A percentile compares a stretch with the other conserved stretches of the same genome.
Evolutionary conservation across 2,113 vertebrate genomes (phyloP).

Genomic region (Podarcis muralis): DNA sequence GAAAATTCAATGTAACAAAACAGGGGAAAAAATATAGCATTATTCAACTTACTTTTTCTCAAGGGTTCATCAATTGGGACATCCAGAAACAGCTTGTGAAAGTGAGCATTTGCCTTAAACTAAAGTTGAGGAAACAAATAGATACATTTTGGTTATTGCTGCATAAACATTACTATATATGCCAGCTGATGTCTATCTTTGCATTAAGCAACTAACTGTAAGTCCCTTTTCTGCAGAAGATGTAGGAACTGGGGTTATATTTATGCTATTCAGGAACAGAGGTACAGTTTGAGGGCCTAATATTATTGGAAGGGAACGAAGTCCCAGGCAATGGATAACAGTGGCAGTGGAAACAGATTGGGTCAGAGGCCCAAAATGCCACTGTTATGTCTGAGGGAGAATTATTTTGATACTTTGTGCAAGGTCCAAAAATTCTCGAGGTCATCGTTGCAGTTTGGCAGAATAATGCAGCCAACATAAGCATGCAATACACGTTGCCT

Average conservation of each 20-base stretch:
- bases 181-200: background rate
- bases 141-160: slow-evolving; percentile 41
- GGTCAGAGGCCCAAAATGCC: background rate
- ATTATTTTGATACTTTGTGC: slow-evolving; percentile 7
- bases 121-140: slow-evolving; percentile 69
- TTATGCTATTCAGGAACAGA: background rate
- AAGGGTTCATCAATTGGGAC: slow-evolving; percentile 89
- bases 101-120: slow-evolving; percentile 92
- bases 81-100: slow-evolving; percentile 95
- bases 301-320: background rate
- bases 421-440: background rate
- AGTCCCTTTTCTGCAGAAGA: background rate
- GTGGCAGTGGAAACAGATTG: background rate
- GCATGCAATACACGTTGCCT: background rate
- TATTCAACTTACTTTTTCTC: slow-evolving; percentile 86
- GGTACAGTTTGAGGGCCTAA: background rate
- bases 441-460: background rate
- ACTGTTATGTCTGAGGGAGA: background rate
- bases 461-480: background rate
- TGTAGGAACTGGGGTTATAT: background rate
- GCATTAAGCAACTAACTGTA: background rate
- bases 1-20: background rate
- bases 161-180: background rate
- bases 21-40: background rate
- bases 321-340: background rate